Evolutionary conservation across 1,140 invertebrate species (phyloP).

Genomic region (Ostrea edulis): DNA sequence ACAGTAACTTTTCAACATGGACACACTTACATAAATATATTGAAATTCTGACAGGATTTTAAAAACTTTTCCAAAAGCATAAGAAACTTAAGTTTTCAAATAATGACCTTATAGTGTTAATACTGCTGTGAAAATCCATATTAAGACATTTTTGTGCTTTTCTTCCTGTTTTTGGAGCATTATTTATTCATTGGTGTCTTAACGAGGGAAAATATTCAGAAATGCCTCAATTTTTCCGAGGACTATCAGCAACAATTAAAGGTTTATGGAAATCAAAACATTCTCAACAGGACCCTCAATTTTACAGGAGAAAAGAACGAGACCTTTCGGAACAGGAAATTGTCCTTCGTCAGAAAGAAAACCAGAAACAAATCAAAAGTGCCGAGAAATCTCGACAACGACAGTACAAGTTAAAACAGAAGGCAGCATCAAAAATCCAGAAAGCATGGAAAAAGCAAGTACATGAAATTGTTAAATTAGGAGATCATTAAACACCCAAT

Average conservation of each 20-base stretch:
- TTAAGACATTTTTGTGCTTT: not conserved
- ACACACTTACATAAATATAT: not conserved
- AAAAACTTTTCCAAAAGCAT: not conserved
- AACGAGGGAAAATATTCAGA: not conserved
- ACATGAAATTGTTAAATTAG: not conserved
- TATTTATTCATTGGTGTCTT: not conserved
- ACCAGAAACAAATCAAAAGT: slow-evolving; percentile 39
- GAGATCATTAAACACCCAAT: not conserved
- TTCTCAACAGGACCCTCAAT: slow-evolving; percentile 35
- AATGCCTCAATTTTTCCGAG: slow-evolving; percentile 56
- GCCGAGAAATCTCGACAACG: slow-evolving; percentile 59
- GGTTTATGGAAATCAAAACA: slow-evolving; percentile 42
- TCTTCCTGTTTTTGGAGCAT: not conserved
- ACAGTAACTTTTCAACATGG: slow-evolving; percentile 5
- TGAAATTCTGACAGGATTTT: not conserved
- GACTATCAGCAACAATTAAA: slow-evolving; percentile 45
- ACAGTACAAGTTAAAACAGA: slow-evolving; percentile 66
- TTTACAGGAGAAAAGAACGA: slow-evolving; percentile 54
- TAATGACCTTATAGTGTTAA: not conserved
- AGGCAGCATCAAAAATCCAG: slow-evolving; percentile 71
- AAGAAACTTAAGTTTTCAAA: not conserved
- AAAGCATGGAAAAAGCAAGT: slow-evolving; percentile 73
- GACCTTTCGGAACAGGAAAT: slow-evolving; percentile 50
- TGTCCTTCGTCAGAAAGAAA: slow-evolving; percentile 41
- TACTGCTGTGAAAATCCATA: not conserved